Percentiles rank a stretch among this genome's conserved stretches.
These are phyloP conservation scores for Lynx canadensis DNA, from an alignment of 2,113 vertebrate genomes.

Conservation along the genomic window DNA sequence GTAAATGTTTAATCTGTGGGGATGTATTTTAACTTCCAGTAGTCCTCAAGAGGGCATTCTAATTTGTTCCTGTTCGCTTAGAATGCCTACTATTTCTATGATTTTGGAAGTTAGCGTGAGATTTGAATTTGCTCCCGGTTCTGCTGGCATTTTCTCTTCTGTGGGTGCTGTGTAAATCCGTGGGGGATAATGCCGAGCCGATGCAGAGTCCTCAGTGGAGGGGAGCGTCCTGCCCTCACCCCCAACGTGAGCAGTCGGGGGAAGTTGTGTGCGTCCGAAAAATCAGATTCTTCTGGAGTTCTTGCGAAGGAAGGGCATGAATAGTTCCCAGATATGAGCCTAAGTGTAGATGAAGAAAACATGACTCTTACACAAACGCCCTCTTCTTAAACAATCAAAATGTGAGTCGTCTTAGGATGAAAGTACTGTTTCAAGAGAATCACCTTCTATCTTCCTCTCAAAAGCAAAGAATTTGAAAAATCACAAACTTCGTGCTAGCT, in stretches of 20 bases:
- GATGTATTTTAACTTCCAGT: constrained; percentile 54
- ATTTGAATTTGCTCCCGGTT: background rate
- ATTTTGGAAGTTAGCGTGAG: background rate
- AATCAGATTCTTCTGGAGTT: background rate
- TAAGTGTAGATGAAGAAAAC: constrained; percentile 35
- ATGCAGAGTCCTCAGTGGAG: background rate
- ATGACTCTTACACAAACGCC: background rate
- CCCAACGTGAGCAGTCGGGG: background rate
- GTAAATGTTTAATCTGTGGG: constrained; percentile 44
- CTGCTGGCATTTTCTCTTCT: background rate
- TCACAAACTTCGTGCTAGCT: constrained; percentile 3
- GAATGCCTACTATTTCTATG: constrained; percentile 13
- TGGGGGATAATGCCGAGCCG: background rate
- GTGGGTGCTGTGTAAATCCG: background rate
- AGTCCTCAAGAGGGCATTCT: constrained; percentile 31
- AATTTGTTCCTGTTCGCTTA: background rate
- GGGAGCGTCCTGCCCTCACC: background rate
- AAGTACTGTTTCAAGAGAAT: background rate
- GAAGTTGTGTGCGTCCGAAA: background rate
- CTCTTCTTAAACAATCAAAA: constrained; percentile 30
- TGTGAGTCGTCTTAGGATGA: background rate
- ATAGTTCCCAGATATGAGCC: background rate
- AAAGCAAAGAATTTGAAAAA: constrained; percentile 26
- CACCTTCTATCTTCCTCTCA: background rate
- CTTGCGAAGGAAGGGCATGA: background rate